Conservation (phyloP, 2,113 vertebrate species). For the Nanorana parkeri region DNA sequence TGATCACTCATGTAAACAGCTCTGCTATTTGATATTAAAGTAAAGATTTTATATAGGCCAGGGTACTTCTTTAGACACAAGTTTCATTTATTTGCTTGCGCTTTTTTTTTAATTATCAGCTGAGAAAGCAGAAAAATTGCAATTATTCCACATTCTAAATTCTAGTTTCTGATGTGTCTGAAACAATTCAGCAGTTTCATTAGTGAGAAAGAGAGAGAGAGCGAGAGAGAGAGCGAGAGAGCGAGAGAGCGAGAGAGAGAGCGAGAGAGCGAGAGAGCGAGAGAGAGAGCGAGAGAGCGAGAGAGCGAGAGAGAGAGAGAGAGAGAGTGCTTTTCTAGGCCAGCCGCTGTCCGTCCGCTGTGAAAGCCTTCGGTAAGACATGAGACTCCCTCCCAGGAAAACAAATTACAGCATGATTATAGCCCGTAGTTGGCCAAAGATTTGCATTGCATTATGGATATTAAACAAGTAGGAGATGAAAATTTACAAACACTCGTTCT, state of each 20-base stretch:
- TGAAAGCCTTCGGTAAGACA: conserved; percentile 2
- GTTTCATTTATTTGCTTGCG: too few species aligned
- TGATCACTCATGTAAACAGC: too few species aligned
- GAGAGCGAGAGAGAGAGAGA: not conserved
- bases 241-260: too few species aligned
- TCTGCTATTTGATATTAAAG: too few species aligned
- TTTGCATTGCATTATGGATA: conserved; percentile 40
- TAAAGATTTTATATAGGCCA: too few species aligned
- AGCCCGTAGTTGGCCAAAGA: conserved; percentile 17
- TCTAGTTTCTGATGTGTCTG: not conserved
- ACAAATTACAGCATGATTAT: conserved; percentile 23
- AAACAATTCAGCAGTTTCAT: conserved; percentile 5
- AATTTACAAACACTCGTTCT: conserved; percentile 28
- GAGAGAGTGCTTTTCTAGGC: not conserved
- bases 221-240: too few species aligned
- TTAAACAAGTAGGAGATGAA: conserved; percentile 8
- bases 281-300: too few species aligned
- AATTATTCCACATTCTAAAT: not conserved
- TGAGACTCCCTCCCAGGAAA: conserved; percentile 5
- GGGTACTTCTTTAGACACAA: too few species aligned
- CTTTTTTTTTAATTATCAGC: not conserved
- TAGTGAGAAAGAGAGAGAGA: not conserved
- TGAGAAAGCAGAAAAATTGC: not conserved
- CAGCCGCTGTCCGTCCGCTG: conserved; percentile 19
- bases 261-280: too few species aligned